Percentiles rank a stretch among this genome's conserved stretches.
Conservation (phyloP, 1,140 invertebrate species). For the Belonocnema kinseyi region DNA sequence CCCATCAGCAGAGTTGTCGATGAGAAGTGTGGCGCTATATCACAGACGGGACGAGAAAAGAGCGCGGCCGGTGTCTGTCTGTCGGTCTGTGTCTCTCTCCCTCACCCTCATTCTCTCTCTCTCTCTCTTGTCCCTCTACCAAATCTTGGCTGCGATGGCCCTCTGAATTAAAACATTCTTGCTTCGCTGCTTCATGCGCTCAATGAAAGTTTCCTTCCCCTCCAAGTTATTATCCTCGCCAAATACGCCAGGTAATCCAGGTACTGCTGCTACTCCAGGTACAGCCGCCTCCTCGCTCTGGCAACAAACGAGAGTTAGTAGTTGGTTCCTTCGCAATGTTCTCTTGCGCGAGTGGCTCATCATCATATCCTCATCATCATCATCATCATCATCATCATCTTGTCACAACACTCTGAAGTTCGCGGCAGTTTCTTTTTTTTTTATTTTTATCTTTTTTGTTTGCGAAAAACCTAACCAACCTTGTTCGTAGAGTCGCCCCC, state of each 20-base stretch:
- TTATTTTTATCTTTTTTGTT: too few relatives aligned
- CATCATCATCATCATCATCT: conserved; percentile 33
- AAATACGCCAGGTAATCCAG: conserved; percentile 18
- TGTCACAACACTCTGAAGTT: conserved; percentile 2
- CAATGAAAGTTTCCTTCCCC: conserved; percentile 68
- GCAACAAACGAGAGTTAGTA: conserved; percentile 70
- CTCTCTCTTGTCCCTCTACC: conserved; percentile 59
- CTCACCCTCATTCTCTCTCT: too few relatives aligned
- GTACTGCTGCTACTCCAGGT: conserved; percentile 25
- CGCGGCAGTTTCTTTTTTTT: conserved; percentile 47
- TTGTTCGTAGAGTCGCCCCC: conserved; percentile 62
- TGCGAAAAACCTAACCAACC: conserved; percentile 63
- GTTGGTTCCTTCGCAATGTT: conserved; percentile 35
- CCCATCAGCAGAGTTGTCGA: background rate
- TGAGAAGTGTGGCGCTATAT: background rate
- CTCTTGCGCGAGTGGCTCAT: conserved; percentile 49
- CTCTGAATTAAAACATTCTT: conserved; percentile 69
- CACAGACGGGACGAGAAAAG: background rate
- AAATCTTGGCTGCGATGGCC: conserved; percentile 68
- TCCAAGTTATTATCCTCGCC: conserved; percentile 59
- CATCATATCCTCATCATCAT: conserved; percentile 25
- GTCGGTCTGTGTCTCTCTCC: too few relatives aligned
- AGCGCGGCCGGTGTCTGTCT: too few relatives aligned
- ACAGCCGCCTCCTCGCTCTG: conserved; percentile 59
- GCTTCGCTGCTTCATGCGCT: conserved; percentile 71